A percentile compares a stretch with the other conserved stretches of the same genome.
These are phyloP conservation scores for Napeogenes sylphis DNA, from an alignment of 2,888 invertebrate genomes.

Conservation along the genomic window DNA sequence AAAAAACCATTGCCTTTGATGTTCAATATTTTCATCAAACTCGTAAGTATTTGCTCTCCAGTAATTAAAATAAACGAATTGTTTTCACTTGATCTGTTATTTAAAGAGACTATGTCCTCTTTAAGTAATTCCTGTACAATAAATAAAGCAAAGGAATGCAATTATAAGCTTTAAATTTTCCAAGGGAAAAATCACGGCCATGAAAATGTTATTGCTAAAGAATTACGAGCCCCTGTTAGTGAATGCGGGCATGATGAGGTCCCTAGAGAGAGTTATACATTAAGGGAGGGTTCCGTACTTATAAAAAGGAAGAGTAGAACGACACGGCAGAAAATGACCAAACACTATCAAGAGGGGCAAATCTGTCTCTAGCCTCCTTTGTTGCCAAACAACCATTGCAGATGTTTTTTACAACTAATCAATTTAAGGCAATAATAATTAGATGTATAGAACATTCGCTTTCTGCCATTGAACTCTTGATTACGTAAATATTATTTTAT, in stretches of 20 bases:
- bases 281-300: conserved; percentile 66
- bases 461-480: no score
- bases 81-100: conserved; percentile 1
- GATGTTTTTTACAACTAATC: background rate
- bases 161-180: conserved; percentile 51
- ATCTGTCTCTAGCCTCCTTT: conserved; percentile 14
- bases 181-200: conserved; percentile 57
- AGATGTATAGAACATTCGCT: no score
- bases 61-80: background rate
- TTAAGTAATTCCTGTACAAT: conserved; percentile 10
- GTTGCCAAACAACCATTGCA: conserved; percentile 10
- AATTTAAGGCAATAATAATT: no score
- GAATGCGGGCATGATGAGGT: conserved; percentile 44
- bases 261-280: conserved; percentile 63
- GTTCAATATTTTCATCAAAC: background rate
- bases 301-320: conserved; percentile 65
- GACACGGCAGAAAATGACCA: conserved; percentile 44
- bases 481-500: no score
- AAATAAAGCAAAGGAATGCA: conserved; percentile 44
- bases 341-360: conserved; percentile 53
- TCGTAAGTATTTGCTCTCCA: background rate
- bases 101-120: background rate
- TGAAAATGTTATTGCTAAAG: conserved; percentile 46
- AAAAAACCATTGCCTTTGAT: background rate
- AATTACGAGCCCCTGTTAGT: conserved; percentile 51